phyloP scores from a whole-genome alignment of 1,140 invertebrate species.

The Zaprionus inermis region DNA sequence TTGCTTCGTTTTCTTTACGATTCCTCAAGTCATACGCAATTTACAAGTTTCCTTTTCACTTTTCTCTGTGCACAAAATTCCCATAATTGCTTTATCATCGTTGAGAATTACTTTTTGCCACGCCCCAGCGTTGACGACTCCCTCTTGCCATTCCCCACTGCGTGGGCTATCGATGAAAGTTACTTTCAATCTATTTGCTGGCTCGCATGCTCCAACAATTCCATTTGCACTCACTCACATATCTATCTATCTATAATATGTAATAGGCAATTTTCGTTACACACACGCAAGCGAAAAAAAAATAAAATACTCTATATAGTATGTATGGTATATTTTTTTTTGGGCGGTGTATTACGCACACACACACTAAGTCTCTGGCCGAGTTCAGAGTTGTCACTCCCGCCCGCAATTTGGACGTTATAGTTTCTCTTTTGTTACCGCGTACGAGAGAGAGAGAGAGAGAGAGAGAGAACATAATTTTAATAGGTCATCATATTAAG shows the following conservation, averaged over 20 bases:
- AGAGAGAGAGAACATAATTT: conserved; percentile 55
- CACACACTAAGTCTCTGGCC: conserved; percentile 1
- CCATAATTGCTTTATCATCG: conserved; percentile 75
- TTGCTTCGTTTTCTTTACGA: neutral
- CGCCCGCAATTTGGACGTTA: conserved; percentile 6
- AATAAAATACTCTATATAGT: conserved; percentile 33
- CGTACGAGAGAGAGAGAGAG: conserved; percentile 25
- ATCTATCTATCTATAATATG: conserved; percentile 39
- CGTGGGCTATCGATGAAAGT: conserved; percentile 27
- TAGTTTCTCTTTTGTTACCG: conserved; percentile 54
- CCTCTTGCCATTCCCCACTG: neutral
- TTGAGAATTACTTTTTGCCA: conserved; percentile 60
- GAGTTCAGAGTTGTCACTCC: conserved; percentile 15
- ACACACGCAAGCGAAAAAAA: conserved; percentile 8
- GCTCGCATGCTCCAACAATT: conserved; percentile 36
- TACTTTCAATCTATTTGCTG: conserved; percentile 45
- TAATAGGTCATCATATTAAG: conserved; percentile 81
- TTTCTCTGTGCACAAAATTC: conserved; percentile 30
- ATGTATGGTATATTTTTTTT: conserved; percentile 31
- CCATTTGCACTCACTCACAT: conserved; percentile 27
- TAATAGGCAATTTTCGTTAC: conserved; percentile 55
- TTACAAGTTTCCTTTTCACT: neutral
- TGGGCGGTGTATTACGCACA: conserved; percentile 15
- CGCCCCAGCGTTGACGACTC: conserved; percentile 36
- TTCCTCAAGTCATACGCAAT: neutral